phyloP scores from a whole-genome alignment of 64 coral and sea anemone genomes.

The Montipora foliosa region DNA sequence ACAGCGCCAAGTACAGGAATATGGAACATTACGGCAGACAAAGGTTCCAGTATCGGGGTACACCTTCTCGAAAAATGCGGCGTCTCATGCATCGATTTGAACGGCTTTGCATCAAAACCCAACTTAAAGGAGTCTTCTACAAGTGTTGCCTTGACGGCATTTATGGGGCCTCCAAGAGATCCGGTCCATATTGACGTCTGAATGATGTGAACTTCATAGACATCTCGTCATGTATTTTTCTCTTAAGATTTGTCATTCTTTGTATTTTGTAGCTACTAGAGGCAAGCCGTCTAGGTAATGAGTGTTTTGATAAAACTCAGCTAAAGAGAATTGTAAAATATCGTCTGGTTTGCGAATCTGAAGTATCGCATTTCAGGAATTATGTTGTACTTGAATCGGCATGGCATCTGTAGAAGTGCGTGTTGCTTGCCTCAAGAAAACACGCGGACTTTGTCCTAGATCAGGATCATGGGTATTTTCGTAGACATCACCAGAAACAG shows the following conservation, averaged over 20 bases:
- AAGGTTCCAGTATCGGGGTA: background rate
- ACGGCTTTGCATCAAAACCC: slow-evolving; percentile 16
- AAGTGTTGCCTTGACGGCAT: slow-evolving; percentile 29
- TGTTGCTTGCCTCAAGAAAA: slow-evolving; percentile 15
- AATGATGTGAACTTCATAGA: background rate
- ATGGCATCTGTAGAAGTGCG: background rate
- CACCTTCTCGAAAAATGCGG: background rate
- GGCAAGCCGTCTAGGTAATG: background rate
- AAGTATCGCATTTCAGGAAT: slow-evolving; percentile 10
- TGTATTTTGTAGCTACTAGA: background rate
- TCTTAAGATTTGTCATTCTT: background rate
- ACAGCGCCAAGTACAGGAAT: slow-evolving; percentile 17
- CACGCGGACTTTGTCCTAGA: background rate
- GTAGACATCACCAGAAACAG: background rate
- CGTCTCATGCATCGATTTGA: slow-evolving; percentile 19
- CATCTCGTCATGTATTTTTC: background rate
- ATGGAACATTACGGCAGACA: slow-evolving; percentile 28
- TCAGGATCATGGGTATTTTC: background rate
- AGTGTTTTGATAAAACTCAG: background rate
- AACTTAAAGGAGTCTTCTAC: slow-evolving; percentile 12
- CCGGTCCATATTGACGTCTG: background rate
- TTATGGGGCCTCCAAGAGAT: background rate
- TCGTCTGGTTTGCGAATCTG: background rate
- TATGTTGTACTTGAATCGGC: background rate
- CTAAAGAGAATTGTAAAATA: background rate